Evolutionary conservation across 1,140 invertebrate genomes (phyloP), one percentile per base, ranked within the genome.

Genomic region (Heterodera carotae): DNA sequence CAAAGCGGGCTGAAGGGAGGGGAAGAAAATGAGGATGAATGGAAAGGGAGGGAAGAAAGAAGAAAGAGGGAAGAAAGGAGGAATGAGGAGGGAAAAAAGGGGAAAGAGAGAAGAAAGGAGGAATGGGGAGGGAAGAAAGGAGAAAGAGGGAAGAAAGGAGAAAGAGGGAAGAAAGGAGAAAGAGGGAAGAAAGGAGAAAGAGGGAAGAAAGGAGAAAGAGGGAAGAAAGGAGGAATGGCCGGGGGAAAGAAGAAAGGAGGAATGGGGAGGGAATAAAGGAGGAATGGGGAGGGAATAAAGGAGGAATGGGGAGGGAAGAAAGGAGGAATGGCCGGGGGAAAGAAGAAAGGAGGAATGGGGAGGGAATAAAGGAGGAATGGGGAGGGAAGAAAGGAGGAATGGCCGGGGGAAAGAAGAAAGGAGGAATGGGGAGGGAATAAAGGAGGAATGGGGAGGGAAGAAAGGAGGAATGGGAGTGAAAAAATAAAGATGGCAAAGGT

Each of bases 1-100:
- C 31, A 83, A 15, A 15, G 83, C 56, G 0, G 82, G 82, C 72
- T 74, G n/a, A 56, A 43, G 18, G 1, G 31, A 22, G 18, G 18
- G 5, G 67, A 22, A 68, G 18, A 22, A 2, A 56, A 56, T 15
- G 48, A 22, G 5, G 39, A 12, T 6, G 39, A 43, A 43, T 6
- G 12, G 39, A 43, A 43, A 43, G 39, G 12, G 39, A 43, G 48
- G 48, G 22, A 18, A 53, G 18, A 18, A 56, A 56, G 48, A 15
- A 12, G 12, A 43, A 43, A 8, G 39, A 43, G 6, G 48, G 48
- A 22, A 15, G 1, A 56, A 22, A 22, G 15, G 22, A 12, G 12
- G 39, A 12, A 43, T 8, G 39, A 43, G 39, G 2, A 43, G 12
- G 0, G 2, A 43, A 8, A 12, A 12, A 43, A 43, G 0, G 12